These are phyloP conservation scores for Seriola dumerili DNA, from an alignment of 2,113 vertebrate genomes.

Conservation along the genomic window DNA sequence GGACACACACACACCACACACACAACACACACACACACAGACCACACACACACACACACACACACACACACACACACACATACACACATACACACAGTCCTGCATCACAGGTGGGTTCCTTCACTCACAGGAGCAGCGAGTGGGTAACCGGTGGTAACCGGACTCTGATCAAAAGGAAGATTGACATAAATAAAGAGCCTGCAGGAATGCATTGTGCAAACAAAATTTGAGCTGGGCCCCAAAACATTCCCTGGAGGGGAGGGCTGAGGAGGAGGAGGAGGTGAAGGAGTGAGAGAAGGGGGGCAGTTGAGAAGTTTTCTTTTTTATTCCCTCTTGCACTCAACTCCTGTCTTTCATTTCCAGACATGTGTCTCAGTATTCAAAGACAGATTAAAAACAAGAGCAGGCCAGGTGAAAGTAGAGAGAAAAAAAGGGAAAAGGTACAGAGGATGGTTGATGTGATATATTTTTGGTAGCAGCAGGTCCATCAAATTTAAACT, in stretches of 20 bases:
- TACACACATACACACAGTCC: slow-evolving; percentile 42
- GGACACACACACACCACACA: slow-evolving; percentile 39
- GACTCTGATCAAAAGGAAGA: slow-evolving; percentile 87
- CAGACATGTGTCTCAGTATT: slow-evolving; percentile 56
- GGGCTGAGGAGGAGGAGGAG: slow-evolving; percentile 52
- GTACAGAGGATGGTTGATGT: not conserved
- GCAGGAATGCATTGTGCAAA: slow-evolving; percentile 89
- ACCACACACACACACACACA: slow-evolving; percentile 46
- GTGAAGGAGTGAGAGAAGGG: slow-evolving; percentile 30
- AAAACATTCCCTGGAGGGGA: slow-evolving; percentile 84
- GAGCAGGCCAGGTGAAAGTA: slow-evolving; percentile 26
- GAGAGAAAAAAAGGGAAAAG: not conserved
- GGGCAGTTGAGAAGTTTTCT: slow-evolving; percentile 52
- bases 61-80: slow-evolving; percentile 45
- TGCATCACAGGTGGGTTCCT: slow-evolving; percentile 93
- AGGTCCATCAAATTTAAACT: slow-evolving; percentile 64
- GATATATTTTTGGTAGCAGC: slow-evolving; percentile 43
- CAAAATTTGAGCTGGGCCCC: slow-evolving; percentile 87
- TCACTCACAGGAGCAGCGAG: slow-evolving; percentile 88
- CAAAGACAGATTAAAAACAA: slow-evolving; percentile 55
- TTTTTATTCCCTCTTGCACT: slow-evolving; percentile 68
- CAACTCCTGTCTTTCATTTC: slow-evolving; percentile 66
- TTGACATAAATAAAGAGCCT: slow-evolving; percentile 89
- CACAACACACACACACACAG: slow-evolving; percentile 39
- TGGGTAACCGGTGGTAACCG: slow-evolving; percentile 83